Conservation (phyloP, 2,888 invertebrate genomes). For the Elegia similella region DNA sequence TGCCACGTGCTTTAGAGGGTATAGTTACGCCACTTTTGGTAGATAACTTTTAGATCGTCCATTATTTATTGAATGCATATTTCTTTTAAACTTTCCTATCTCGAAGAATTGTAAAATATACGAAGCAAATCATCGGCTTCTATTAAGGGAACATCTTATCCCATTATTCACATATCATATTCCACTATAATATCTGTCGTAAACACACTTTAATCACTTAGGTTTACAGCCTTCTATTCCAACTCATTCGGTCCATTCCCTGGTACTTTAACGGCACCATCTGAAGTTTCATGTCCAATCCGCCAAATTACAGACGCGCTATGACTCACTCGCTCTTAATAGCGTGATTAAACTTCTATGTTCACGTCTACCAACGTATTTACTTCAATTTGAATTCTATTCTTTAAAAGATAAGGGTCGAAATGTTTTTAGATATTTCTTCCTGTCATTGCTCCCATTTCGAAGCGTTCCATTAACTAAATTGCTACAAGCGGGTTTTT, state of each 20-base stretch:
- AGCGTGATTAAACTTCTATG: constrained; percentile 28
- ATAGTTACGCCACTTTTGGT: too few species aligned
- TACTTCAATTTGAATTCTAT: constrained; percentile 10
- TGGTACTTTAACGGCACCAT: constrained; percentile 1
- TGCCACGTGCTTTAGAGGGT: too few species aligned
- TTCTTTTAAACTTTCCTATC: too few species aligned
- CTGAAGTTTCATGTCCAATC: constrained; percentile 15
- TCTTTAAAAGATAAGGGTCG: not conserved
- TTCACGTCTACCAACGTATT: not conserved
- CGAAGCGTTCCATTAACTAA: constrained; percentile 39
- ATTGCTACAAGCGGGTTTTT: constrained; percentile 37
- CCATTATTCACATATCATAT: not conserved
- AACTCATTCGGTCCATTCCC: not conserved
- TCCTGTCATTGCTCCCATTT: constrained; percentile 28
- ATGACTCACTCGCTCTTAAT: constrained; percentile 21
- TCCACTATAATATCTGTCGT: not conserved
- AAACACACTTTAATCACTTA: not conserved
- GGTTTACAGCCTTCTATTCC: not conserved
- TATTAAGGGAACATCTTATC: not conserved
- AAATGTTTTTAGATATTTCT: not conserved
- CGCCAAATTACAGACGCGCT: constrained; percentile 11
- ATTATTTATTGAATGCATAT: too few species aligned
- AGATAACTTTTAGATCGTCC: too few species aligned
- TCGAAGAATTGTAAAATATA: too few species aligned
- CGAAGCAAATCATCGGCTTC: too few species aligned